phyloP scores from a whole-genome alignment of 2,888 invertebrate species.

The Chaetoderma sp. region DNA sequence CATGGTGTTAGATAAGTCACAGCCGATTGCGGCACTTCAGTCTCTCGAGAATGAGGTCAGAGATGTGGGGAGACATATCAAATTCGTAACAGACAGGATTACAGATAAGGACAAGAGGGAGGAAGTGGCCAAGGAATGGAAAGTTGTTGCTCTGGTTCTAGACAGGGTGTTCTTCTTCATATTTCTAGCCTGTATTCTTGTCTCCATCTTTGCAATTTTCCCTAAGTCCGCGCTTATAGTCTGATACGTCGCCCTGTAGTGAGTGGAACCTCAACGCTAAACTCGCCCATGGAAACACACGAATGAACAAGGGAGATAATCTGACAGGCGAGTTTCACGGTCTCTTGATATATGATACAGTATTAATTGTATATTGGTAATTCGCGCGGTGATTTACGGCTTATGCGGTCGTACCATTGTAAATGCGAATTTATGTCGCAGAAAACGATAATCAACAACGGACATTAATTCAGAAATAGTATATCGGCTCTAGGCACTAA shows the following conservation, averaged over 20 bases:
- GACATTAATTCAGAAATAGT: too few species aligned
- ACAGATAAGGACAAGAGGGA: constrained; percentile 56
- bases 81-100: constrained; percentile 50
- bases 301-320: not conserved
- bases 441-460: too few species aligned
- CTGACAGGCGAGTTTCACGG: not conserved
- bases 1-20: constrained; percentile 11
- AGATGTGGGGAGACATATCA: constrained; percentile 56
- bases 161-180: constrained; percentile 66
- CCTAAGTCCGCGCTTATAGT: constrained; percentile 26
- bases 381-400: too few species aligned
- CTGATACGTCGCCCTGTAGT: not conserved
- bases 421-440: too few species aligned
- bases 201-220: constrained; percentile 64
- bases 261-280: not conserved
- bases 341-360: too few species aligned
- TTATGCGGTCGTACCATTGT: too few species aligned
- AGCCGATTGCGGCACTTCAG: constrained; percentile 21
- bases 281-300: not conserved
- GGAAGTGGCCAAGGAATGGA: constrained; percentile 62
- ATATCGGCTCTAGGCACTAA: too few species aligned
- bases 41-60: constrained; percentile 57
- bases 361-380: too few species aligned
- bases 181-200: constrained; percentile 61
- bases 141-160: constrained; percentile 63